These are phyloP conservation scores for Pelvicachromis taeniatus DNA, from an alignment of 2,113 vertebrate species.

Conservation along the genomic window DNA sequence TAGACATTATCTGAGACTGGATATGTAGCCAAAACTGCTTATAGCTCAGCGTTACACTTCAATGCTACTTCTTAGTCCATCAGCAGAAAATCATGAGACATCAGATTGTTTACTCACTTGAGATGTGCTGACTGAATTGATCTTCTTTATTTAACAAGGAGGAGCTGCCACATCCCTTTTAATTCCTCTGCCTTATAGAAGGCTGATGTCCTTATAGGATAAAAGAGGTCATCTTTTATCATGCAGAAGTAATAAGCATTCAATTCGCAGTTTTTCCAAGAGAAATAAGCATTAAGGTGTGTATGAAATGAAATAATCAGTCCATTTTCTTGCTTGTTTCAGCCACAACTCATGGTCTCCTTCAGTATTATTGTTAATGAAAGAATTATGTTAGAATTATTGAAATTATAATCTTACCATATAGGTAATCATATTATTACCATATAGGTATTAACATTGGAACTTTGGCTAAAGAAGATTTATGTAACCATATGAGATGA, in stretches of 20 bases:
- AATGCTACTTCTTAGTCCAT: conserved; percentile 11
- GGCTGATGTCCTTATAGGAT: not conserved
- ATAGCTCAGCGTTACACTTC: conserved; percentile 28
- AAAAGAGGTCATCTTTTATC: not conserved
- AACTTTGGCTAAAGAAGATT: not conserved
- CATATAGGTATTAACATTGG: not conserved
- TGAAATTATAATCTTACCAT: not conserved
- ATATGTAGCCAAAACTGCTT: conserved; percentile 19
- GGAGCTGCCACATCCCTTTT: not conserved
- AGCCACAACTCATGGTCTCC: not conserved
- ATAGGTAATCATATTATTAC: too few relatives aligned
- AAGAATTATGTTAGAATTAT: not conserved
- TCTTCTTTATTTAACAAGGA: conserved; percentile 22
- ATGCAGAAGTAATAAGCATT: not conserved
- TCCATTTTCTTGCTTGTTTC: not conserved
- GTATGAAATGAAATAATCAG: not conserved
- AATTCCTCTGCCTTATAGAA: not conserved
- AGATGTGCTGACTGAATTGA: conserved; percentile 28
- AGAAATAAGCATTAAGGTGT: not conserved
- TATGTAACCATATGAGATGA: not conserved
- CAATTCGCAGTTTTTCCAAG: not conserved
- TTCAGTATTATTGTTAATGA: not conserved
- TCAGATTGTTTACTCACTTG: conserved; percentile 25
- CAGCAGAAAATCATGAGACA: conserved; percentile 20
- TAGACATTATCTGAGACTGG: conserved; percentile 18